Evolutionary conservation across 1,140 invertebrate species (phyloP), one percentile per base, ranked within the genome.

Genomic region (Acromyrmex charruanus): DNA sequence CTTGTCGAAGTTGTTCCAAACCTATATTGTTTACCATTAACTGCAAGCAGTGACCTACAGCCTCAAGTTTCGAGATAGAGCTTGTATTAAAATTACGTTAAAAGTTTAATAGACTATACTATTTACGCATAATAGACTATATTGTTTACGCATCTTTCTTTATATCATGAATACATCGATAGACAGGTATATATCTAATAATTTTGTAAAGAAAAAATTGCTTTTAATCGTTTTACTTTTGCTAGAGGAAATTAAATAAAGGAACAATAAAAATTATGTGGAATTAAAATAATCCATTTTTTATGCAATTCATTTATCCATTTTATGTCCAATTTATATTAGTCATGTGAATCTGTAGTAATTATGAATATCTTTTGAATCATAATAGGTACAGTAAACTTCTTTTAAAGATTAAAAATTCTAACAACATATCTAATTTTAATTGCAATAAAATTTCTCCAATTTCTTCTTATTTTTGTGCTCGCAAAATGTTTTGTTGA

Each of bases 41-140:
- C 39, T 79, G 18, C 55, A 66, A 59, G 28, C 44, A 31, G 25
- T 79, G 61, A 53, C 44, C 77, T 65, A n/a, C 39, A 49, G 39
- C 39, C 10, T 77, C 21, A 77, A 77, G 58, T 77, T 77, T 49
- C 59, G 59, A 65, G 44, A 79, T 44, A 65, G 44, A 66, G 61
- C 44, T 79, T 51, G 75, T 79, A 31, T 25, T 28, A 12, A 79
- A 79, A 79, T 79, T 79, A 25, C 39, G 12, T 79, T 79, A 61
- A 14, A 79, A 79, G 44, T 79, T 79, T 21, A 66, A 25, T 35
- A 44, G 18, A 28, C 59, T 16, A 39, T 12, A 44, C 25, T 66
- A 12, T 31, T 31, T 31, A 31, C 28, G 3, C 28, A 31, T 31
- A 66, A 25, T 35, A 44, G 18, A 28, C 61, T 16, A 39, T 12